These are phyloP conservation scores for Automeris io DNA, from an alignment of 2,888 invertebrate genomes.

Conservation along the genomic window DNA sequence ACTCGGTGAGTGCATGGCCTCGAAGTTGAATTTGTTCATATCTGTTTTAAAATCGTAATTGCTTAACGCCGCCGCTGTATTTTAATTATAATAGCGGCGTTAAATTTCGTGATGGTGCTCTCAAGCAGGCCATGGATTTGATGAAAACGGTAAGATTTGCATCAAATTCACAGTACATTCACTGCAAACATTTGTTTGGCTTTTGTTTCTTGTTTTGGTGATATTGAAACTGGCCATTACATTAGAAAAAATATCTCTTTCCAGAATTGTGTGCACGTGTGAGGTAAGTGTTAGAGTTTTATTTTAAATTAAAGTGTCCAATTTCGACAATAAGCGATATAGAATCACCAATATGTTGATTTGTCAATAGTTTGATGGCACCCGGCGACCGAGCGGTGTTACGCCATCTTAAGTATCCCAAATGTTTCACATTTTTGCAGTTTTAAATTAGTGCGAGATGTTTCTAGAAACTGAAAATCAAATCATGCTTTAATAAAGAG, in stretches of 20 bases:
- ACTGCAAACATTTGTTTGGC: slow-evolving; percentile 66
- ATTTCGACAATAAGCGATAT: slow-evolving; percentile 49
- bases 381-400: slow-evolving; percentile 76
- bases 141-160: slow-evolving; percentile 77
- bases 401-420: slow-evolving; percentile 76
- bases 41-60: slow-evolving; percentile 47
- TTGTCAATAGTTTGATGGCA: slow-evolving; percentile 70
- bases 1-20: slow-evolving; percentile 65
- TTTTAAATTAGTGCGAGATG: slow-evolving; percentile 50
- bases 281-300: slow-evolving; percentile 71
- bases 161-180: slow-evolving; percentile 41
- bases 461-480: slow-evolving; percentile 54
- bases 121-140: slow-evolving; percentile 77
- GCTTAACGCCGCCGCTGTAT: slow-evolving; percentile 48
- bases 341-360: slow-evolving; percentile 59
- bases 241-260: slow-evolving; percentile 78
- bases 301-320: slow-evolving; percentile 53
- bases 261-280: slow-evolving; percentile 73
- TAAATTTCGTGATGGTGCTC: slow-evolving; percentile 75
- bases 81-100: slow-evolving; percentile 54
- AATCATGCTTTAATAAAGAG: slow-evolving; percentile 53
- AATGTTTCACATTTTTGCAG: slow-evolving; percentile 70
- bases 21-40: slow-evolving; percentile 57
- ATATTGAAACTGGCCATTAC: slow-evolving; percentile 77
- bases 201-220: slow-evolving; percentile 78